Evolutionary conservation across 2,113 vertebrate species (phyloP), one percentile per base, ranked within the genome.

Genomic region (Marcusenius ussheri): DNA sequence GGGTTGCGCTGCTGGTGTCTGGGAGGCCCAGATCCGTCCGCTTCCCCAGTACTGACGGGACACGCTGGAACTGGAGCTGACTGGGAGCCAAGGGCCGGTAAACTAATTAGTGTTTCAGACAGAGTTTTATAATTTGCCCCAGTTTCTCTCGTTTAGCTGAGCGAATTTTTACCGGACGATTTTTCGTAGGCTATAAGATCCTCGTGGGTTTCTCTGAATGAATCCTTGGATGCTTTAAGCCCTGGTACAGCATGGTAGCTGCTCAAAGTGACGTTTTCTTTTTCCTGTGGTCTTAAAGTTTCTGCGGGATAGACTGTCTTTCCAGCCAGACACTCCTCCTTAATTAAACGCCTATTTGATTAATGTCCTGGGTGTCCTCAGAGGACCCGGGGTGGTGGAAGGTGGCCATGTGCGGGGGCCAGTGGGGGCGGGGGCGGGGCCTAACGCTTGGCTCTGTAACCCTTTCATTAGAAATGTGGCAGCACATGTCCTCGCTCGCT

Each of bases 31-130:
- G 35, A 42, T 42, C 35, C 35, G 31, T 80, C 35, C 35, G 0
- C 39, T 80, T 39, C 74, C 35, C 31, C 35, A 42, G 35, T 80
- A 80, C 13, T 39, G 74, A 80, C 74, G 35, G 74, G 35, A 19
- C 5, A 7, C 5, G 15, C 35, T 77, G 31, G 15, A 77, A 19
- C 74, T 42, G 35, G 13, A 19, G 74, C 13, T 80, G 74, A 70
- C 11, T 80, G 74, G 11, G 35, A 80, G 35, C 74, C 74, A 42
- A 19, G 74, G 19, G 74, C 74, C 5, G 1, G 39, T n/a, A 46
- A 84, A n/a, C 83, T 84, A 84, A 84, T 84, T 84, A 84, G 83
- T 47, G 19, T 24, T 46, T 84, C 39, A 84, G 83, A 84, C 83
- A 45, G 45, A n/a, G 83, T 84, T 84, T 84, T 84, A 84, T 84